Evolutionary conservation across 30 jellyfish, hydroid and myxozoan species (phyloP), one percentile per base, ranked within the genome.

Genomic region (Mastigias papua): DNA sequence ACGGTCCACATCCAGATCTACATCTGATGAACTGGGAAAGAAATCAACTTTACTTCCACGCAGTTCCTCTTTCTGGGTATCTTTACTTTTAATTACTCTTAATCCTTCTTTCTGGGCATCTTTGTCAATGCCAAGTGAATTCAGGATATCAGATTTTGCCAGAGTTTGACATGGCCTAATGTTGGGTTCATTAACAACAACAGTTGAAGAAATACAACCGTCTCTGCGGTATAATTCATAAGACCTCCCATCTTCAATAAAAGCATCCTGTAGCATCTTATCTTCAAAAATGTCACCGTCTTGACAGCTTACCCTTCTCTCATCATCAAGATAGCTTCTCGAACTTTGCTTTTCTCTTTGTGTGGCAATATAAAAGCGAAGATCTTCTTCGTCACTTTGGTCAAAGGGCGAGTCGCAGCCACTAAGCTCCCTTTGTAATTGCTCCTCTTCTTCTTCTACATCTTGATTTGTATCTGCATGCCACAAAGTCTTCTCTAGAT

Each of bases 321-420:
- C 65, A n/a, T 17, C 2, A 75, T 46, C 49, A 13, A 11, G 22
- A 17, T 30, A 22, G 23, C 15, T 48, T 20, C 9, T 10, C 21
- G 90, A 79, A 10, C 28, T 50, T 33, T 71, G 1, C 22, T 48
- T 48, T 50, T 66, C 92, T 31, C 68, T 84, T 48, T 84, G 93
- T 10, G 93, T 84, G 1, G 80, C 93, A 71, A 69, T 68, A 63
- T 2, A 84, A 34, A 13, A 57, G 19, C 93, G 49, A 21, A 84
- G 75, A 57, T 84, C 93, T 26, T 84, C 93, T 34, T 66, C 93
- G 57, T 84, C 93, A 28, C 74, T 71, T 70, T 84, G 87, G 73
- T 84, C 79, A 29, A 84, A 84, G 30, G 66, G 85, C 25, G 87
- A 84, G 51, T 57, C 80, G 3, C 73, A 49, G 16, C 21, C 81